A percentile compares a stretch with the other conserved stretches of the same genome.
These are phyloP conservation scores for Helostoma temminkii DNA, from an alignment of 2,797 vertebrate genomes.

Conservation along the genomic window DNA sequence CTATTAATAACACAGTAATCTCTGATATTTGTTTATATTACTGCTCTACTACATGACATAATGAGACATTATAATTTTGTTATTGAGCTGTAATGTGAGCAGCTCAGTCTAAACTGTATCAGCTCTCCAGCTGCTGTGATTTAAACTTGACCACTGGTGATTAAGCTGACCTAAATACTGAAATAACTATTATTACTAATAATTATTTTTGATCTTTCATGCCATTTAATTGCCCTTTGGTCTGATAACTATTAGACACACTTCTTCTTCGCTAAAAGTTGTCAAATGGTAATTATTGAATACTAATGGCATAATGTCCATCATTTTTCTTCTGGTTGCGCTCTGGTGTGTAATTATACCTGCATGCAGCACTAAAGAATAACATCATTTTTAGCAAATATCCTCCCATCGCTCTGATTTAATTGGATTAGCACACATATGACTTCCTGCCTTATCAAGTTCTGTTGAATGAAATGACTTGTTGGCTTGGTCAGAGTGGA, in stretches of 20 bases:
- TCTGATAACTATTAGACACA: constrained; percentile 42
- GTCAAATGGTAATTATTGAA: constrained; percentile 70
- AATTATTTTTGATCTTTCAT: constrained; percentile 6
- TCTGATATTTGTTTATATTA: constrained; percentile 48
- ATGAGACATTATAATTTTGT: constrained; percentile 46
- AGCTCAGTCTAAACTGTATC: constrained; percentile 41
- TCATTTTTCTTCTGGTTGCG: constrained; percentile 53
- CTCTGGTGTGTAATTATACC: constrained; percentile 61
- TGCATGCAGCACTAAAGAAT: constrained; percentile 50
- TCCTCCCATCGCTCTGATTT: constrained; percentile 47
- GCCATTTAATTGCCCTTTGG: constrained; percentile 3
- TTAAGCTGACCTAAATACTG: constrained; percentile 28
- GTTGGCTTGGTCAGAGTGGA: constrained; percentile 10
- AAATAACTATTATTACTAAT: constrained; percentile 26
- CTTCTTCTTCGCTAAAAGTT: constrained; percentile 51
- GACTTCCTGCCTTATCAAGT: constrained; percentile 62
- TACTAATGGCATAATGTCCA: constrained; percentile 63
- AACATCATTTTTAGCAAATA: constrained; percentile 68
- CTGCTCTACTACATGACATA: constrained; percentile 21
- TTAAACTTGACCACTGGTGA: constrained; percentile 5
- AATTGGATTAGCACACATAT: constrained; percentile 66
- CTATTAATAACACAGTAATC: constrained; percentile 34
- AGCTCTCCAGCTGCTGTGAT: constrained; percentile 26
- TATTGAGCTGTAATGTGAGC: constrained; percentile 37
- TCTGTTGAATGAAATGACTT: constrained; percentile 50